Base-by-base conservation (phyloP, 2,797 vertebrate genomes). In the Spinibarbus caldwelli region DNA sequence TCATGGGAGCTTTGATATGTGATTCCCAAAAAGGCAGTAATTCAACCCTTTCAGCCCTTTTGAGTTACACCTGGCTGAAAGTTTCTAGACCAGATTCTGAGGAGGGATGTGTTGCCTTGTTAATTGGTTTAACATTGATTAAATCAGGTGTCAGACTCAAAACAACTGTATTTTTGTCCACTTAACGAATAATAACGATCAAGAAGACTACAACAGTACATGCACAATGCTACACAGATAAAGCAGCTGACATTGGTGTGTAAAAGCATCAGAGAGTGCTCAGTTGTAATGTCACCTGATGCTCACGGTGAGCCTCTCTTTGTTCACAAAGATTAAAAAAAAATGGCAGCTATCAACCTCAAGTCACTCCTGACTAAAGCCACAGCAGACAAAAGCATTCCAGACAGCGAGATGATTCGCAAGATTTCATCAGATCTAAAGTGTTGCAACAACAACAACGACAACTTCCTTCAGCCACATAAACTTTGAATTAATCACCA, bases 1-100 rank as follows among this genome's bases (percentile, higher is more conserved):
- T 89, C 93, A 87, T 87, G 75, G 47, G 41, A 75, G 88, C 93
- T 94, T 93, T 94, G 93, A 94, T 94, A 94, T 90, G 80, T 64
- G 92, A 95, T 90, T 90, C 92, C 89, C 88, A 87, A 87, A 89
- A 89, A 92, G 89, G 90, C 92, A 89, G 90, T 86, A 90, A 91
- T 86, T 85, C 34, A 75, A 91, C 78, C 88, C 91, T 90, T 79
- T 1, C 43, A 83, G 86, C 84, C 72, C 84, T 88, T 84, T 87
- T 76, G 85, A 83, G 87, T 89, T 86, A 66, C 89, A 79, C 90
- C 90, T 80, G 82, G 86, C 86, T 78, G n/a, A 57, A 57, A 31
- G n/a, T 34, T 23, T 57, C 36, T 75, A 54, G 36, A 57, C 34
- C 47, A 78, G 47, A 84, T 78, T 34, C 47, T 41, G 64, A 66